These are phyloP conservation scores for Heliconius cydno DNA, from an alignment of 2,888 invertebrate species.

Conservation along the genomic window DNA sequence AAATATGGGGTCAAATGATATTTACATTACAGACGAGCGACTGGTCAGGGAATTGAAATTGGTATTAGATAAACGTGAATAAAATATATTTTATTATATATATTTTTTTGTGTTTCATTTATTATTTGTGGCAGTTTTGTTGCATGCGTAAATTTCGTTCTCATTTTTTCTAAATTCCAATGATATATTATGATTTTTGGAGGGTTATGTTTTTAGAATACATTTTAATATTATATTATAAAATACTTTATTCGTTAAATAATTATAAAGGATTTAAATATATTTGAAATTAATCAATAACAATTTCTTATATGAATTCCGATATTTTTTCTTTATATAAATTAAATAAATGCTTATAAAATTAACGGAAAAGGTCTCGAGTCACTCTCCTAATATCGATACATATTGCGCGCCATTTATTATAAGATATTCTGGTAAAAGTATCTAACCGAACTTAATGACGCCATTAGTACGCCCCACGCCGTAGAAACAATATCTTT, in stretches of 20 bases:
- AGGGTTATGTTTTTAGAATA: too few relatives aligned
- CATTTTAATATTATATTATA: too few relatives aligned
- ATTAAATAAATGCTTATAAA: conserved; percentile 1
- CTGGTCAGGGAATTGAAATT: conserved; percentile 61
- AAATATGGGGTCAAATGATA: conserved; percentile 61
- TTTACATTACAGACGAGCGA: conserved; percentile 65
- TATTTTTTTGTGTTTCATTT: not conserved
- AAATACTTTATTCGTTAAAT: too few relatives aligned
- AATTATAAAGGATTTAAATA: too few relatives aligned
- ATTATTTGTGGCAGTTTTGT: not conserved
- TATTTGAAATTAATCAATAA: not conserved
- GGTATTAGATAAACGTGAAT: not conserved
- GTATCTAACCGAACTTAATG: conserved; percentile 56
- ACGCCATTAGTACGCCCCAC: conserved; percentile 55
- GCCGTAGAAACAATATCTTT: conserved; percentile 52
- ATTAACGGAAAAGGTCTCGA: not conserved
- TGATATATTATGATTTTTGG: not conserved
- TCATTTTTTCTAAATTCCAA: not conserved
- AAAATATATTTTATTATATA: not conserved
- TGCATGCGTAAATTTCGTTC: not conserved
- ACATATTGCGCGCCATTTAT: conserved; percentile 33
- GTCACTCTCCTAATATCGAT: conserved; percentile 6
- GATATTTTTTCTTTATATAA: not conserved
- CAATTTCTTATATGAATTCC: not conserved
- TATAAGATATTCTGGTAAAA: conserved; percentile 48